These are phyloP conservation scores for Polymixis lichenea DNA, from an alignment of 2,888 invertebrate genomes.

Conservation along the genomic window DNA sequence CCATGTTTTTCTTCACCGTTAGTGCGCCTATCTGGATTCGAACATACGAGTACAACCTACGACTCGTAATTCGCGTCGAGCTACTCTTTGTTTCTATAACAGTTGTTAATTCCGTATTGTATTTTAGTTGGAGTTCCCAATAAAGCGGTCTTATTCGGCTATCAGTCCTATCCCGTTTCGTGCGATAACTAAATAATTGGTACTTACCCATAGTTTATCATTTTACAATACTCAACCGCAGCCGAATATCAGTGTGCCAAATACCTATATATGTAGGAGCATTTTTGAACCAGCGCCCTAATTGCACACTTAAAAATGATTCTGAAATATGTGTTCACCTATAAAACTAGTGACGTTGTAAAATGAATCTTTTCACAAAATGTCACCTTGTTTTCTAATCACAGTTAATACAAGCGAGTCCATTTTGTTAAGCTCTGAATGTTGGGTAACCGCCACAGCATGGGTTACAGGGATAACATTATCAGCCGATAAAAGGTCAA, in stretches of 20 bases:
- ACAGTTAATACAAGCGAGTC: neutral
- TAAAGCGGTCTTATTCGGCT: neutral
- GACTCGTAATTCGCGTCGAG: too few relatives aligned
- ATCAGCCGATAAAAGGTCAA: constrained; percentile 12
- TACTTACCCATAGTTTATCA: neutral
- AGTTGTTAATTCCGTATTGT: neutral
- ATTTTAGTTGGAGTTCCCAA: neutral
- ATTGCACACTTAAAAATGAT: too few relatives aligned
- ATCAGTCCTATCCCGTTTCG: neutral
- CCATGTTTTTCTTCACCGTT: too few relatives aligned
- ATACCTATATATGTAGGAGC: neutral
- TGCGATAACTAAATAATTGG: neutral
- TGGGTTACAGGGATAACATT: constrained; percentile 11
- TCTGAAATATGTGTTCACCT: neutral
- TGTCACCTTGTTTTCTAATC: neutral
- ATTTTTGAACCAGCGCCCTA: too few relatives aligned
- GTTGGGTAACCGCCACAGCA: too few relatives aligned
- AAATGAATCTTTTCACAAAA: neutral
- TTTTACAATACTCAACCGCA: neutral
- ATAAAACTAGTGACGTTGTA: neutral
- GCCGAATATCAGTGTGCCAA: too few relatives aligned
- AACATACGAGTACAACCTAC: too few relatives aligned
- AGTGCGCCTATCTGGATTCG: too few relatives aligned
- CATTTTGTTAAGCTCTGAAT: neutral
- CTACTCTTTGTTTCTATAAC: neutral